A percentile compares a stretch with the other conserved stretches of the same genome.
Conservation (phyloP, 2,113 vertebrate species). For the Neopipo cinnamomea region DNA sequence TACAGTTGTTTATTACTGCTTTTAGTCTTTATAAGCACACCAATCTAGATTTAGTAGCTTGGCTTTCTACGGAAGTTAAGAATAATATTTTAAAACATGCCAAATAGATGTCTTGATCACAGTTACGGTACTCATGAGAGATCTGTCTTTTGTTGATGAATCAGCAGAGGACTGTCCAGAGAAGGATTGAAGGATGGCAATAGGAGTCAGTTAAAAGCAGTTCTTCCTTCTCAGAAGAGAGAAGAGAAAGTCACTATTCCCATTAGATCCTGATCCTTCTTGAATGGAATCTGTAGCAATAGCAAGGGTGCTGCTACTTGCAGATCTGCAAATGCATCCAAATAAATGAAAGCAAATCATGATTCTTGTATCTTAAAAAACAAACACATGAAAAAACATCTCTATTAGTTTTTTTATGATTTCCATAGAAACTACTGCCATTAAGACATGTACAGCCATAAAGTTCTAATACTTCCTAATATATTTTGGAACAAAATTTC, state of each 20-base stretch:
- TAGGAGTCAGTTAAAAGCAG: not conserved
- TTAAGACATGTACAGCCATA: not conserved
- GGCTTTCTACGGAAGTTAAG: not conserved
- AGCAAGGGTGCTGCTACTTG: not conserved
- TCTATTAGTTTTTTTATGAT: not conserved
- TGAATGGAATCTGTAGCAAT: not conserved
- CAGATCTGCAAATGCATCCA: not conserved
- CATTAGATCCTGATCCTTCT: not conserved
- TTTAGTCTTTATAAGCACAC: not conserved
- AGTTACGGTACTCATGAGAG: not conserved
- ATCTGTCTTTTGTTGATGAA: not conserved
- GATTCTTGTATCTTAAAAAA: not conserved
- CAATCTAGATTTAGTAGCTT: not conserved
- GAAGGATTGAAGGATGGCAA: not conserved
- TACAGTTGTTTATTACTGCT: not conserved
- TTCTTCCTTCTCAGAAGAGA: slow-evolving; percentile 1
- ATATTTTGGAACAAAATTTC: not conserved
- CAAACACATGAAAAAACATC: not conserved
- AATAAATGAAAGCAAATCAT: not conserved
- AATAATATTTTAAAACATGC: not conserved
- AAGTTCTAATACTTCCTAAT: not conserved
- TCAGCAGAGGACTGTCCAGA: not conserved
- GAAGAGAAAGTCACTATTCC: not conserved
- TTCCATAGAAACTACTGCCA: not conserved
- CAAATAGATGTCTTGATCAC: not conserved